phyloP scores from a whole-genome alignment of 2,113 vertebrate species.

The Myxocyprinus asiaticus region DNA sequence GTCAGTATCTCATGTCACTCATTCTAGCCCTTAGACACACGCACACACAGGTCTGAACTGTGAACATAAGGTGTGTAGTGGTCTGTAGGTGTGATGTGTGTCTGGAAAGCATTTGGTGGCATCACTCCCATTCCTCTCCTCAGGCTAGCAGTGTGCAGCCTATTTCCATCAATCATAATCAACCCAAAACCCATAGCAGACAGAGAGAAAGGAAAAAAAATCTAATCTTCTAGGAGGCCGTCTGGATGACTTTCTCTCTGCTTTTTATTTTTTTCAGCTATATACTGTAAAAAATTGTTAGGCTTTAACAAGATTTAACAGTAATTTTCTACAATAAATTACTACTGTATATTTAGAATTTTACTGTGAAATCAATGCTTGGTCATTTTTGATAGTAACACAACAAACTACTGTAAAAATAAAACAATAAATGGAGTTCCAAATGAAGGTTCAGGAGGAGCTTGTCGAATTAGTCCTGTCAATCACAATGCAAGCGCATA shows the following conservation, averaged over 20 bases:
- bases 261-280: background rate
- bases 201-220: background rate
- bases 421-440: too few species aligned
- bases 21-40: background rate
- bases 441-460: too few species aligned
- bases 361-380: too few species aligned
- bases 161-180: conserved; percentile 16
- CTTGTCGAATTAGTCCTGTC: too few species aligned
- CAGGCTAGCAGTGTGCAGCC: conserved; percentile 1
- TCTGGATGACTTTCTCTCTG: background rate
- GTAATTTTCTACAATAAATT: too few species aligned
- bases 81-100: background rate
- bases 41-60: conserved; percentile 18
- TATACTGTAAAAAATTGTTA: background rate
- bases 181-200: background rate
- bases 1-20: background rate
- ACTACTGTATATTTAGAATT: too few species aligned
- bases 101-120: background rate
- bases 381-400: too few species aligned
- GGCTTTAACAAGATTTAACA: too few species aligned
- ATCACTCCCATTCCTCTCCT: background rate
- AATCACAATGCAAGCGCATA: too few species aligned
- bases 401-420: too few species aligned
- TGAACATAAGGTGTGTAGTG: background rate
- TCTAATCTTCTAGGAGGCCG: background rate